Percentiles rank a stretch among this genome's conserved stretches.
These are phyloP conservation scores for Drosophila equinoxialis DNA, from an alignment of 1,140 invertebrate genomes.

Conservation along the genomic window DNA sequence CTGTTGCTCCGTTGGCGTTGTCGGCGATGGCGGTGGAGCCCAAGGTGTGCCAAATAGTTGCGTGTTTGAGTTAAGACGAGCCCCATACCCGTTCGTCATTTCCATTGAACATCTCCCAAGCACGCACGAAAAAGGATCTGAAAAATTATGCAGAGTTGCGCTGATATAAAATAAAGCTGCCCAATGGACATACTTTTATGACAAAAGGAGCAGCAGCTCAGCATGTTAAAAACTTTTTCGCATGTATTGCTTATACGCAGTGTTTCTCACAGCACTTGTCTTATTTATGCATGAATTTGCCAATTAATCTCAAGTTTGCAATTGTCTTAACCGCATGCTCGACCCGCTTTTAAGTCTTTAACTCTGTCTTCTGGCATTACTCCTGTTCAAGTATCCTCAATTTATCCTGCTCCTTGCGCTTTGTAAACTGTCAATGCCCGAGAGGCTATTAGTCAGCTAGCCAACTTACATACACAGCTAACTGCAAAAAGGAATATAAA, in stretches of 20 bases:
- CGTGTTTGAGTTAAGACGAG: constrained; percentile 16
- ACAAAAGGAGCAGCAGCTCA: no score
- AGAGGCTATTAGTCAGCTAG: constrained; percentile 19
- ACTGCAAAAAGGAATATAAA: constrained; percentile 1
- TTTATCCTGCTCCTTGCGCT: constrained; percentile 16
- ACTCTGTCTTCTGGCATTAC: not conserved
- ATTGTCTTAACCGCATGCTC: constrained; percentile 15
- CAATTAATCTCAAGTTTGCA: constrained; percentile 1
- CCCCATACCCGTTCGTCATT: not conserved
- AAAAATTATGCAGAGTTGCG: constrained; percentile 20
- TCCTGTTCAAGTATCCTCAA: constrained; percentile 3
- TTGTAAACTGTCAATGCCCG: constrained; percentile 22
- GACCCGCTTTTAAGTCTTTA: not conserved
- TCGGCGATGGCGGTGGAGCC: not conserved
- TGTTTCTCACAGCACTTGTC: not conserved
- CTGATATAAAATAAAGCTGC: not conserved
- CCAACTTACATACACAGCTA: not conserved
- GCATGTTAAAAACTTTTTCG: no score
- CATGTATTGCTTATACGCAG: not conserved
- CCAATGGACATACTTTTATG: not conserved
- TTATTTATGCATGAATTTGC: constrained; percentile 14
- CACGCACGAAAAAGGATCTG: not conserved
- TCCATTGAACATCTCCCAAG: not conserved
- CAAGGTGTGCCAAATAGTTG: constrained; percentile 28
- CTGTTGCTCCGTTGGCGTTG: not conserved